These are phyloP conservation scores for Cichladusa arquata DNA, from an alignment of 2,113 vertebrate species.

Conservation along the genomic window DNA sequence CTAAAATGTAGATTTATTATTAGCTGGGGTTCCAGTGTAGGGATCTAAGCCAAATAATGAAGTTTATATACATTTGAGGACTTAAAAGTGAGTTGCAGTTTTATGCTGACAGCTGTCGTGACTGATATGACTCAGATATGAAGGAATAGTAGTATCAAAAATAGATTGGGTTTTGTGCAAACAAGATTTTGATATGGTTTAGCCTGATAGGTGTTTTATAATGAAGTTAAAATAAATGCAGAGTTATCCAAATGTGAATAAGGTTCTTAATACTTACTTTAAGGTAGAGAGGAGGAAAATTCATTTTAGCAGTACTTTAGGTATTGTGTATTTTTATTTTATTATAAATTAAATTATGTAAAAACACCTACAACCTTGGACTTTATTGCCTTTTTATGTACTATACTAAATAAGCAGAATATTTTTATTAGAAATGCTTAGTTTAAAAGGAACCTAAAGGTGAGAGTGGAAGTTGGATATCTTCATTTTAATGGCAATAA, in stretches of 20 bases:
- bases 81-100: background rate
- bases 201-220: background rate
- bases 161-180: background rate
- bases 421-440: conserved; percentile 2
- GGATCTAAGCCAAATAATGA: background rate
- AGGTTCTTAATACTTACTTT: background rate
- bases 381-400: conserved; percentile 17
- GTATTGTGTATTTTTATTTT: conserved; percentile 12
- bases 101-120: background rate
- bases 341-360: conserved; percentile 34
- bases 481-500: background rate
- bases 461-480: background rate
- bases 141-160: background rate
- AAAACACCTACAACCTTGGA: background rate
- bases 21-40: background rate
- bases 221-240: background rate
- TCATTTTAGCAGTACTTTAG: background rate
- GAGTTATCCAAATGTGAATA: background rate
- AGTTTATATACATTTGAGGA: background rate
- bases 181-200: background rate
- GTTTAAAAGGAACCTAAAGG: background rate
- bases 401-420: conserved; percentile 30
- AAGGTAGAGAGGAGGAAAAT: background rate
- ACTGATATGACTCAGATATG: background rate
- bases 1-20: background rate